Evolutionary conservation across 2,113 vertebrate genomes (phyloP).

Genomic region (Sinocyclocheilus grahami): DNA sequence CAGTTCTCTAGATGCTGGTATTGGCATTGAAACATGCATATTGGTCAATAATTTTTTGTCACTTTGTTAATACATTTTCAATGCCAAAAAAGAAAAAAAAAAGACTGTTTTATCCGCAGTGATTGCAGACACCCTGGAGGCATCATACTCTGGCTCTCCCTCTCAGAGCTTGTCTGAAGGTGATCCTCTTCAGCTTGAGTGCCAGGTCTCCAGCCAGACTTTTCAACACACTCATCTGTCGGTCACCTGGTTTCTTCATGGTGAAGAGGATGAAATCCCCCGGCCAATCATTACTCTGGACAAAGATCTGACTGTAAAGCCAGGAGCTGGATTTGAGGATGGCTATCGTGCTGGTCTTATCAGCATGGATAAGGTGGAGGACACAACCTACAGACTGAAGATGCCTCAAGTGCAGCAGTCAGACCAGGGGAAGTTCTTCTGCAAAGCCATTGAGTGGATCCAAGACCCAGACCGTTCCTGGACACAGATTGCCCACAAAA

Average conservation of each 20-base stretch:
- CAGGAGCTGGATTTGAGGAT: conserved; percentile 73
- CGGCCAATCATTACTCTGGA: conserved; percentile 80
- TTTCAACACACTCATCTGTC: conserved; percentile 81
- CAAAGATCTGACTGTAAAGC: conserved; percentile 78
- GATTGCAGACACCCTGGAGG: conserved; percentile 77
- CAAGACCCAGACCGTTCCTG: conserved; percentile 86
- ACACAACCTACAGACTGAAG: conserved; percentile 74
- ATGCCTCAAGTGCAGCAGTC: conserved; percentile 68
- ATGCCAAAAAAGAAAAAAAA: background rate
- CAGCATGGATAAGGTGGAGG: conserved; percentile 78
- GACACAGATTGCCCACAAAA: conserved; percentile 77
- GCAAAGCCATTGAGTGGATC: conserved; percentile 85
- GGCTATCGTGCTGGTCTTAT: conserved; percentile 76
- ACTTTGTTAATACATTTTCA: background rate
- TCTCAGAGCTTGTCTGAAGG: conserved; percentile 71
- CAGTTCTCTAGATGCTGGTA: background rate
- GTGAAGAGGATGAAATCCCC: background rate
- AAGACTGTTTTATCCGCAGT: background rate
- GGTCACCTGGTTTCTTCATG: conserved; percentile 80
- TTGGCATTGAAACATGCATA: background rate
- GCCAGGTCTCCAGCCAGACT: conserved; percentile 80
- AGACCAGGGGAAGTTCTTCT: conserved; percentile 82
- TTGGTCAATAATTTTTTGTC: background rate
- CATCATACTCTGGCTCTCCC: conserved; percentile 65
- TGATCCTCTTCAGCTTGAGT: conserved; percentile 76